Percentiles rank a stretch among this genome's conserved stretches.
These are phyloP conservation scores for Papilio elwesi DNA, from an alignment of 2,888 invertebrate genomes.

Conservation along the genomic window DNA sequence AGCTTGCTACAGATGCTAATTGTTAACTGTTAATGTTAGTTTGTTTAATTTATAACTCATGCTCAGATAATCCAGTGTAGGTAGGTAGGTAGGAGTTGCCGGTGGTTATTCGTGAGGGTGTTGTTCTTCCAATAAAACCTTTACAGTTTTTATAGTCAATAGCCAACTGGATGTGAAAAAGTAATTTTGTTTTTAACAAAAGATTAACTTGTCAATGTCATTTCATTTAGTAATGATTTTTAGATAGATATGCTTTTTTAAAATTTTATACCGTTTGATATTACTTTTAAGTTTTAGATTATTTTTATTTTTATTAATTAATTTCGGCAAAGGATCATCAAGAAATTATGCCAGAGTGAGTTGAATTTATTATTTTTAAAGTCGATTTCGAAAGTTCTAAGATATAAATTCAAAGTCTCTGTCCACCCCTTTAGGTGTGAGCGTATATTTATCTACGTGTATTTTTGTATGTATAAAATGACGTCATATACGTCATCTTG, in stretches of 20 bases:
- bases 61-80: too few species aligned
- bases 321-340: slow-evolving; percentile 39
- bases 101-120: too few species aligned
- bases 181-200: slow-evolving; percentile 47
- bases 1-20: too few species aligned
- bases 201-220: slow-evolving; percentile 56
- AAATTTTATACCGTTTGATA: slow-evolving; percentile 73
- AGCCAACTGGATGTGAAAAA: slow-evolving; percentile 47
- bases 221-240: slow-evolving; percentile 63
- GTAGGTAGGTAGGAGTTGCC: too few species aligned
- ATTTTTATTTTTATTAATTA: slow-evolving; percentile 57
- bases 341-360: slow-evolving; percentile 80
- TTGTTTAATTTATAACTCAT: too few species aligned
- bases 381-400: neutral
- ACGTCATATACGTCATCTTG: too few species aligned
- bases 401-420: too few species aligned
- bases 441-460: too few species aligned
- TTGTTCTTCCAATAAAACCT: neutral
- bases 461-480: too few species aligned
- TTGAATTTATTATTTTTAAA: slow-evolving; percentile 13
- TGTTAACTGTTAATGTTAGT: too few species aligned
- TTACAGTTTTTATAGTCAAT: slow-evolving; percentile 26
- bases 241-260: slow-evolving; percentile 74
- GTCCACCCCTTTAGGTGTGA: too few species aligned
- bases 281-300: slow-evolving; percentile 70